Evolutionary conservation across 1,140 invertebrate species (phyloP).

Genomic region (Apis mellifera): DNA sequence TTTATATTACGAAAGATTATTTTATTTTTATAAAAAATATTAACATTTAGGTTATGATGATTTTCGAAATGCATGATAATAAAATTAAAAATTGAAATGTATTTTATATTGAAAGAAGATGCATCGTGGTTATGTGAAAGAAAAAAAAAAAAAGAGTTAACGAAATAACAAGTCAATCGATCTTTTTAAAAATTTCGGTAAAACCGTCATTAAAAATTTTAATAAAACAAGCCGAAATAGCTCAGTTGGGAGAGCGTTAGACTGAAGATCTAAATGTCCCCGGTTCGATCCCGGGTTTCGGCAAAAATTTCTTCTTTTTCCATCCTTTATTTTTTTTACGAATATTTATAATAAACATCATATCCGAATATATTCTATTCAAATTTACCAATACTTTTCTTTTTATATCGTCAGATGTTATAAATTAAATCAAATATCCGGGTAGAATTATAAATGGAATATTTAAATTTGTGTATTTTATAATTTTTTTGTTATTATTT

Average conservation of each 20-base stretch:
- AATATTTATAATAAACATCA: not conserved
- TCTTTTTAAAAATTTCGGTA: not conserved
- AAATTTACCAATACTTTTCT: not conserved
- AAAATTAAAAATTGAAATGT: not conserved
- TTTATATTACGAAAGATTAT: not conserved
- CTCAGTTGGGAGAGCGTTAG: slow-evolving; percentile 69
- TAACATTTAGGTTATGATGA: not conserved
- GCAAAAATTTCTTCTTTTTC: slow-evolving; percentile 22
- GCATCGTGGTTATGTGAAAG: no score
- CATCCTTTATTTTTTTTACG: not conserved
- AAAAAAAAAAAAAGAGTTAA: not conserved
- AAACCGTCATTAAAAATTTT: not conserved
- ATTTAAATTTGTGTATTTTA: no score
- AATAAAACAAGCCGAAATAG: slow-evolving; percentile 44
- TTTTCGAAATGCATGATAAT: not conserved
- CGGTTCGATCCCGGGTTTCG: slow-evolving; percentile 60
- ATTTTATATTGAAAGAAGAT: not conserved
- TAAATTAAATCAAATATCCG: no score
- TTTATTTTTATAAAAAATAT: not conserved
- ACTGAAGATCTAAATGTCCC: slow-evolving; percentile 70
- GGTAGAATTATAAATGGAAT: not conserved
- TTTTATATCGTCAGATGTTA: no score
- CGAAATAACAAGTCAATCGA: not conserved
- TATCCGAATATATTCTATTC: not conserved
- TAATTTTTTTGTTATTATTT: not conserved